Evolutionary conservation across 2,888 invertebrate species (phyloP).

Genomic region (Alloscopus bannaensis): DNA sequence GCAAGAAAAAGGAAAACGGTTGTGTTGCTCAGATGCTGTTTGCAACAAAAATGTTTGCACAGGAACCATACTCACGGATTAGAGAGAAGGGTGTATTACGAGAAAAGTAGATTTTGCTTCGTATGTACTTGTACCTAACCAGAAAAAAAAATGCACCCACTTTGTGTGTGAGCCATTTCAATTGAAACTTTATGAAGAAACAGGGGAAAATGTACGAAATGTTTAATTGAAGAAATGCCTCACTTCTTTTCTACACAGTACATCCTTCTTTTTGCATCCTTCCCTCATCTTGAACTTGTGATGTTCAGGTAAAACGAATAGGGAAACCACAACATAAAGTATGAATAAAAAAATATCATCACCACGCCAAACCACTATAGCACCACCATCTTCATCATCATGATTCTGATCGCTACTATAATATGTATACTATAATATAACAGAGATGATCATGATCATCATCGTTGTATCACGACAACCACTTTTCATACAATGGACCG

Average conservation of each 20-base stretch:
- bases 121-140: neutral
- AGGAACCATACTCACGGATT: too few relatives aligned
- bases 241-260: neutral
- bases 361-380: neutral
- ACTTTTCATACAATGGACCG: neutral
- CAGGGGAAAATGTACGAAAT: neutral
- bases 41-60: too few relatives aligned
- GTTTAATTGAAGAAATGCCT: neutral
- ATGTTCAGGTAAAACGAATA: slow-evolving; percentile 7
- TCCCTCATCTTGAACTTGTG: neutral
- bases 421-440: too few relatives aligned
- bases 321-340: slow-evolving; percentile 18
- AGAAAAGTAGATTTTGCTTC: slow-evolving; percentile 13
- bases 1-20: too few relatives aligned
- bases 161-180: neutral
- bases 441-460: slow-evolving; percentile 16
- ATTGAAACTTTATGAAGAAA: neutral
- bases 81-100: too few relatives aligned
- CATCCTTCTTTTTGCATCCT: neutral
- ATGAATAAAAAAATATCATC: slow-evolving; percentile 7
- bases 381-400: neutral
- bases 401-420: too few relatives aligned
- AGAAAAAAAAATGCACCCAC: neutral
- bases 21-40: too few relatives aligned
- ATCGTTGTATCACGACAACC: neutral